Percentiles rank a stretch among this genome's conserved stretches.
Conservation (phyloP, 2,113 vertebrate species). For the Protomyctophum bolini region DNA sequence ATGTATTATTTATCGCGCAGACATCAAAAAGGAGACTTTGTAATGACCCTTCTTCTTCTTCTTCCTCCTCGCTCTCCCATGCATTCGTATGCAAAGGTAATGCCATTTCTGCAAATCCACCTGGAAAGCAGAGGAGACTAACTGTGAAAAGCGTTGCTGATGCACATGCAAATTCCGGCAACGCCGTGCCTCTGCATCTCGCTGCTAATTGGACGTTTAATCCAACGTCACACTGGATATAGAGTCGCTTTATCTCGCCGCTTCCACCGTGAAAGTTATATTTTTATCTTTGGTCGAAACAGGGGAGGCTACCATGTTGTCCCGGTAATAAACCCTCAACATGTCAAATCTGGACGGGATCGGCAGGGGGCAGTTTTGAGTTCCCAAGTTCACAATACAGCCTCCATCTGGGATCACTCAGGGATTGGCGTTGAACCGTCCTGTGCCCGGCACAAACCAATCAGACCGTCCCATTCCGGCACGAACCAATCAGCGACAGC, state of each 20-base stretch:
- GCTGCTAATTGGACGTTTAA: conserved; percentile 52
- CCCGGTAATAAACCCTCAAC: no score
- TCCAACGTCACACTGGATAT: conserved; percentile 51
- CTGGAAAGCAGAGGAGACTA: conserved; percentile 26
- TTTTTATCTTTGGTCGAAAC: neutral
- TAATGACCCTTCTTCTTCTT: conserved; percentile 68
- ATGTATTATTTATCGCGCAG: conserved; percentile 78
- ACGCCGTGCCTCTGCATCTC: conserved; percentile 30
- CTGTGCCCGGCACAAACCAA: no score
- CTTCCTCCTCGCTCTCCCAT: neutral
- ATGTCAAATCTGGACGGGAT: no score
- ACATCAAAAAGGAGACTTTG: conserved; percentile 78
- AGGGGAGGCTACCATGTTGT: no score
- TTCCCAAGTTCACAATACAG: no score
- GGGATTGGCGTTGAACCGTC: no score
- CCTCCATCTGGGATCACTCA: no score
- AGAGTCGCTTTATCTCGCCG: conserved; percentile 37
- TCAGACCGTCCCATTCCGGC: no score
- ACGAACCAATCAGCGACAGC: no score
- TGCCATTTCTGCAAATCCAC: conserved; percentile 57
- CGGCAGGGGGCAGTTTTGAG: no score
- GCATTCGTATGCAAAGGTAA: conserved; percentile 74
- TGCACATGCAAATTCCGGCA: neutral
- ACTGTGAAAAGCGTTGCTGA: conserved; percentile 4
- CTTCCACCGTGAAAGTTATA: neutral